phyloP scores from a whole-genome alignment of 1,140 invertebrate species.

The Nasonia longicornis region DNA sequence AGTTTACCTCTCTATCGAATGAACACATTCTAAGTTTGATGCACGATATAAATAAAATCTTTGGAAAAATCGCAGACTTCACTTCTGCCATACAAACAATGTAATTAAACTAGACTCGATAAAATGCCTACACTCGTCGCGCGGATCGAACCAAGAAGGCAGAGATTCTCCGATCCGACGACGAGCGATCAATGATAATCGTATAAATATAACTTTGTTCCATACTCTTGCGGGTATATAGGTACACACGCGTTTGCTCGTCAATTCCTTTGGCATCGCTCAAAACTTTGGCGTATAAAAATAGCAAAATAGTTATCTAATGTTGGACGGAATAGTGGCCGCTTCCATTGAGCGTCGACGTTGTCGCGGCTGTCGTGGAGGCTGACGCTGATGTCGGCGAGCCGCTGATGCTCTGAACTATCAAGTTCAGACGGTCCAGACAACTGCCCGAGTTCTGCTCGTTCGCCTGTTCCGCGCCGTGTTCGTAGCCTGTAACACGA shows the following conservation, averaged over 20 bases:
- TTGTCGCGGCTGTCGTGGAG: neutral
- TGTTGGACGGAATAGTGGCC: conserved; percentile 53
- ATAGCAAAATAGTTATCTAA: conserved; percentile 45
- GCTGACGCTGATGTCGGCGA: conserved; percentile 52
- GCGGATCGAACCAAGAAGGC: neutral
- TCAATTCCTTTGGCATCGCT: neutral
- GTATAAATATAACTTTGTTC: neutral
- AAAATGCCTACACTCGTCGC: neutral
- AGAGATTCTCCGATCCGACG: conserved; percentile 50
- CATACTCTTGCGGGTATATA: neutral
- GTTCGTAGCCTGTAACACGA: conserved; percentile 67
- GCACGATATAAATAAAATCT: neutral
- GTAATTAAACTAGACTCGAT: neutral
- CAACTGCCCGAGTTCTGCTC: conserved; percentile 67
- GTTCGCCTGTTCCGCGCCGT: conserved; percentile 59
- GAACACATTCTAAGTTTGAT: neutral
- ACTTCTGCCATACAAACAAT: neutral
- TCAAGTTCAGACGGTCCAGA: conserved; percentile 74
- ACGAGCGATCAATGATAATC: conserved; percentile 23
- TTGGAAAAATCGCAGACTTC: neutral
- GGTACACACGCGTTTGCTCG: neutral
- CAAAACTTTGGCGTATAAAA: conserved; percentile 28
- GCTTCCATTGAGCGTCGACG: conserved; percentile 45
- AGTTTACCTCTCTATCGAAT: no score
- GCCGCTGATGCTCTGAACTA: conserved; percentile 75